Base-by-base conservation (phyloP, 2,113 vertebrate species). In the Lagopus leucura region DNA sequence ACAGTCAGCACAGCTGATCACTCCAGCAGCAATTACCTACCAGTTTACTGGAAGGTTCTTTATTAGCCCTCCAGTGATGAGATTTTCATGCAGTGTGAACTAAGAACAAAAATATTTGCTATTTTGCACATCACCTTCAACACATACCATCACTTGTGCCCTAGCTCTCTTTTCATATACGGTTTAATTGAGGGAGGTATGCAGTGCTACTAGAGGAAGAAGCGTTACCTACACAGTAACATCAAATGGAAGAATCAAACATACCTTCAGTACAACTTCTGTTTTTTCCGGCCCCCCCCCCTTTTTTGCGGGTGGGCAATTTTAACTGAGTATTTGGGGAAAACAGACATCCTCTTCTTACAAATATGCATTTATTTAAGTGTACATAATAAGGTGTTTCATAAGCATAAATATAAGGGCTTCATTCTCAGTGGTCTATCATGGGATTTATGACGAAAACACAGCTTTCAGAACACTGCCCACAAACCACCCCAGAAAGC, bases 131-230 rank as follows among this genome's bases (percentile, higher is more conserved):
- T 14, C 34, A 45, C 7, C 38, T 80, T 78, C 50, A 45, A 47
- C 25, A 63, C 4, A 61, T 47, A 89, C 30, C 18, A 70, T 60
- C 24, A 67, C 22, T 17, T 74, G 11, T 22, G 25, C 13, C 38
- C 34, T 17, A 40, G 6, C 17, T 34, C 48, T 78, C 45, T 73
- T 82, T 38, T 24, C 18, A 50, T 5, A 13, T 28, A 54, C 5
- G 15, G 11, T 43, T 91, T 43, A 85, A 54, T 25, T 82, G 28
- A 25, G 78, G n/a, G 8, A 60, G 16, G 9, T 8, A 5, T 19
- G 42, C 0, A 0, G 14, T 73, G 11, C n/a, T 60, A n/a, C 47
- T 24, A 15, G 6, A 13, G 14, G 43, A 65, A 8, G 3, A 3
- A 85, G 5, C 13, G 48, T 24, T 50, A 45, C 32, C 74, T 64